phyloP scores from a whole-genome alignment of 2,888 invertebrate species.

The Acrobasis suavella region DNA sequence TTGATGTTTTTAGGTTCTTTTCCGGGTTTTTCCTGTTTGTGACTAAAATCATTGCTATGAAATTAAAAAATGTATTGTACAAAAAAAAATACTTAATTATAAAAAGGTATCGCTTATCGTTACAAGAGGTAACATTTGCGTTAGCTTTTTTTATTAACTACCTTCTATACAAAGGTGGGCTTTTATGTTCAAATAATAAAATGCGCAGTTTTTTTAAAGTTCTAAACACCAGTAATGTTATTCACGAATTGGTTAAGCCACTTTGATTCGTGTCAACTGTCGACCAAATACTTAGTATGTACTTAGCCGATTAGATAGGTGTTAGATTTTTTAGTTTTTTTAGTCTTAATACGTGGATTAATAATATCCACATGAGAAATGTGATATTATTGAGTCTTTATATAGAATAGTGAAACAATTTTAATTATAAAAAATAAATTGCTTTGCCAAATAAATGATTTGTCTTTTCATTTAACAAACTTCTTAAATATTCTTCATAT shows the following conservation, averaged over 20 bases:
- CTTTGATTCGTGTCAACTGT: conserved; percentile 17
- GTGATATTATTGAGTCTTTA: conserved; percentile 86
- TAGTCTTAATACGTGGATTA: conserved; percentile 67
- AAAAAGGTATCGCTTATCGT: conserved; percentile 7
- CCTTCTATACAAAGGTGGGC: not conserved
- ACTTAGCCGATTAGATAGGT: conserved; percentile 49
- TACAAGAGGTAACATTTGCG: conserved; percentile 11
- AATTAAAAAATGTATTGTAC: too few species aligned
- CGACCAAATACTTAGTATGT: conserved; percentile 34
- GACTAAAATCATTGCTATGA: too few species aligned
- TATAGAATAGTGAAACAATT: conserved; percentile 66
- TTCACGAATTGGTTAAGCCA: not conserved
- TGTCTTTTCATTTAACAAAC: conserved; percentile 35
- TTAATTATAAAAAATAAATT: conserved; percentile 62
- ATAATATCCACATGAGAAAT: conserved; percentile 88
- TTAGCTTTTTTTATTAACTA: not conserved
- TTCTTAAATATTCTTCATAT: too few species aligned
- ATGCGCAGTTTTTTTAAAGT: not conserved
- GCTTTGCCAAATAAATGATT: conserved; percentile 55
- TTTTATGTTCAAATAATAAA: not conserved
- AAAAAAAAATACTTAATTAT: too few species aligned
- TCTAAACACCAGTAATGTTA: not conserved
- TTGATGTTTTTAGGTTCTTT: too few species aligned
- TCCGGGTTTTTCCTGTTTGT: too few species aligned
- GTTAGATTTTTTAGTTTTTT: conserved; percentile 41